These are phyloP conservation scores for Crotophaga sulcirostris DNA, from an alignment of 2,113 vertebrate species.

Conservation along the genomic window DNA sequence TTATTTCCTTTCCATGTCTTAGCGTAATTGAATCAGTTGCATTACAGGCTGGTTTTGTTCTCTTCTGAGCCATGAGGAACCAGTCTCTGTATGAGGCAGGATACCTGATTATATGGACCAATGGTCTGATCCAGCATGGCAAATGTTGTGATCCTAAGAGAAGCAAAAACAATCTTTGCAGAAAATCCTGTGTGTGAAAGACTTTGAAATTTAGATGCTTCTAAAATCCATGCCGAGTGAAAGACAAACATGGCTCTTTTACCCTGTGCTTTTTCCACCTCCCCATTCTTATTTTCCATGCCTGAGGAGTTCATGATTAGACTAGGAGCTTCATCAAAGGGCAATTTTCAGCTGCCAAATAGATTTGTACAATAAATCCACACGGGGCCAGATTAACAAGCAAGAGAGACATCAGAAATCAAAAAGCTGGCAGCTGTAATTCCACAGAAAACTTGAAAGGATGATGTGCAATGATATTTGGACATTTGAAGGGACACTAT, in stretches of 20 bases:
- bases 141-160: conserved; percentile 29
- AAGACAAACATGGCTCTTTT: conserved; percentile 28
- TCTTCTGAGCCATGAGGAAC: neutral
- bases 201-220: conserved; percentile 30
- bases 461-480: conserved; percentile 31
- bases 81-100: neutral
- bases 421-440: conserved; percentile 60
- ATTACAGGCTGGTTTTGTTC: conserved; percentile 13
- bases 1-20: neutral
- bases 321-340: conserved; percentile 57
- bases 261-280: neutral
- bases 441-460: conserved; percentile 63
- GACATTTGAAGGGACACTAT: conserved; percentile 10
- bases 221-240: conserved; percentile 24
- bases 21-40: neutral
- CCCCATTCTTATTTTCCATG: conserved; percentile 17
- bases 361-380: conserved; percentile 69
- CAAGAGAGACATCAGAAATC: conserved; percentile 62
- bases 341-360: conserved; percentile 61
- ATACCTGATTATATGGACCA: conserved; percentile 31
- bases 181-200: conserved; percentile 30
- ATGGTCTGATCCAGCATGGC: neutral
- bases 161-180: neutral
- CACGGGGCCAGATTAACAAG: conserved; percentile 63
- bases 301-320: conserved; percentile 47